phyloP scores from a whole-genome alignment of 2,797 vertebrate species.

The Lophotriccus pileatus region DNA sequence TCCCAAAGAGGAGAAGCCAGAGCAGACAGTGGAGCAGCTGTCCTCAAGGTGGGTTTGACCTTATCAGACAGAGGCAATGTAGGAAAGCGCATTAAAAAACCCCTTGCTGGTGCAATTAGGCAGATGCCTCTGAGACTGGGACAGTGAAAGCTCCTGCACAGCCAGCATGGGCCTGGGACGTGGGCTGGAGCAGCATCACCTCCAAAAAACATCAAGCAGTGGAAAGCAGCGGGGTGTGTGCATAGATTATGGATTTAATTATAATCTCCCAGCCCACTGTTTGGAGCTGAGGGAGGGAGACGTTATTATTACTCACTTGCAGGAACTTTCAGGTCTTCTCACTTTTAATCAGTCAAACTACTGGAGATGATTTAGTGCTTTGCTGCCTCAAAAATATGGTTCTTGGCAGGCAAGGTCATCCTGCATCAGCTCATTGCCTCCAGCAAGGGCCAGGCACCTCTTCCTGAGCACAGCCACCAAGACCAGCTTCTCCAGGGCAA shows the following conservation, averaged over 20 bases:
- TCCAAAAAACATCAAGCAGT: background rate
- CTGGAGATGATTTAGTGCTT: background rate
- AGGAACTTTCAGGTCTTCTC: background rate
- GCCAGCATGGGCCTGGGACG: rapidly evolving
- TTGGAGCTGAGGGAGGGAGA: background rate
- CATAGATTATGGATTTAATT: background rate
- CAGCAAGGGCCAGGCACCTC: background rate
- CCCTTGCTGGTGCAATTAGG: background rate
- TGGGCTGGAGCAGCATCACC: background rate
- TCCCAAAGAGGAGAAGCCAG: background rate
- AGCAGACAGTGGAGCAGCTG: background rate
- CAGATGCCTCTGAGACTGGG: background rate
- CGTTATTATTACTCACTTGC: background rate
- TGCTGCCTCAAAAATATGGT: background rate
- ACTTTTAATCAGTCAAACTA: background rate
- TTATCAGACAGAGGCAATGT: background rate
- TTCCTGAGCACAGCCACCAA: rapidly evolving
- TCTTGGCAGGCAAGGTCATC: background rate
- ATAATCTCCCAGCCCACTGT: background rate
- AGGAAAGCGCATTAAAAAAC: background rate
- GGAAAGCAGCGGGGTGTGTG: background rate
- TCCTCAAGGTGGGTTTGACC: constrained; percentile 56
- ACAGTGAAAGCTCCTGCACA: background rate
- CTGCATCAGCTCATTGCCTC: background rate
- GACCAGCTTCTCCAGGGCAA: background rate